Base-by-base conservation (phyloP, 1,140 invertebrate species). In the Hyles euphorbiae region DNA sequence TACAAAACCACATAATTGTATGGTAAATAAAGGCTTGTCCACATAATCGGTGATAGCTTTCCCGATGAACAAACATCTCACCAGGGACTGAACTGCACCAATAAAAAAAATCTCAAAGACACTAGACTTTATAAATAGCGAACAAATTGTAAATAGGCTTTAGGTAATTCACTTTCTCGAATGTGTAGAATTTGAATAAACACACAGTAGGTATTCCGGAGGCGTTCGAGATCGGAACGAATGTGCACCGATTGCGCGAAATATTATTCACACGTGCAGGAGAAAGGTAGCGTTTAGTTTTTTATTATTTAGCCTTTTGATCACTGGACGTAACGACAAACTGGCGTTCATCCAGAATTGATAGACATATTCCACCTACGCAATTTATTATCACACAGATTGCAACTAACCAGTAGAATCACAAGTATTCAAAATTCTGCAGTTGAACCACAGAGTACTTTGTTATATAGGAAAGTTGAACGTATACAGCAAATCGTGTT, bases 121-220 rank as follows among this genome's bases (percentile, higher is more conserved):
- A 50, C 12, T 8, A 5, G 8, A n/a, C 33, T 32, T 9, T 33
- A 51, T 7, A 33, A 51, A 51, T 34, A 6, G 12, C 33, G 49
- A 8, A 32, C 34, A 51, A 51, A 51, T 34, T 34, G n/a, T 34
- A 51, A 32, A 8, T 52, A 34, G 3, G 6, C 44, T 56, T 34
- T 46, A 56, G 56, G 63, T 67, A 65, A 67, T 65, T 66, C 59
- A 68, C 69, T 74, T 74, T 74, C 72, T 63, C 70, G 61, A 58
- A 45, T 67, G 52, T 60, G 44, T 33, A 44, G 40, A 61, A 69
- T 74, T 69, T 72, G 53, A 72, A 74, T 74, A 69, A 72, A 67
- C 53, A 51, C 51, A 59, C 66, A 63, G 58, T 74, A 61, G 51
- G 43, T 56, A 72, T 72, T 71, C 72, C 55, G 53, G 44, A 7